Evolutionary conservation across 37 sponge, comb jelly and placozoan species (phyloP), one percentile per base, ranked within the genome.

Genomic region (Cladorhizidae sp.): DNA sequence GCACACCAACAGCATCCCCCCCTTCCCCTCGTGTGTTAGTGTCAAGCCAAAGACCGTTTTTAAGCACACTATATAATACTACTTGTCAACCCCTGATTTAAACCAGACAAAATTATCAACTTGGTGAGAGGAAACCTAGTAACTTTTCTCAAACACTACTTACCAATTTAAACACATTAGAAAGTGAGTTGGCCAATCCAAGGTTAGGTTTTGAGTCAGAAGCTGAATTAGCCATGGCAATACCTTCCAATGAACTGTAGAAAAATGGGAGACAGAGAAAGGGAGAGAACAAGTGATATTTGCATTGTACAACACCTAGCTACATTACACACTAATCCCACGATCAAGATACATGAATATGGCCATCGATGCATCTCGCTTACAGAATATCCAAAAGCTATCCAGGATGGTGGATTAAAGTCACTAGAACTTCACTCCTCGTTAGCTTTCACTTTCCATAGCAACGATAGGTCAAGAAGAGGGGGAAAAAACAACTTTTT

Each of bases 161-260:
- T 64, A 91, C 92, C 84, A 91, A 57, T 57, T 91, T 91, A 61
- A 91, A 86, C 28, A 86, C 84, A 68, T 91, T 91, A 35, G 92
- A 85, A 37, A 83, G 79, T 32, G 79, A 76, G 70, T 79, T 86
- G n/a, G 92, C 83, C 65, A 91, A 73, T 12, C 92, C 92, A 45
- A 51, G 21, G 42, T 36, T 75, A 15, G 82, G 39, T 75, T 81
- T 90, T 20, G 78, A 71, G 40, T 74, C 84, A 64, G 64, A 23
- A 15, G 31, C 17, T 14, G 36, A 65, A 2, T 36, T 31, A 17
- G 67, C 67, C 67, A 65, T 65, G 62, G 62, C 67, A 15, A 65
- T 31, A 25, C 35, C 67, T 32, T 65, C 9, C 3, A 65, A 7
- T 31, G 31, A 31, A 31, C 67, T 32, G 67, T 18, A 59, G n/a